These are phyloP conservation scores for Antedon mediterranea DNA, from an alignment of 53 echinoderm and acorn worm genomes.

Conservation along the genomic window DNA sequence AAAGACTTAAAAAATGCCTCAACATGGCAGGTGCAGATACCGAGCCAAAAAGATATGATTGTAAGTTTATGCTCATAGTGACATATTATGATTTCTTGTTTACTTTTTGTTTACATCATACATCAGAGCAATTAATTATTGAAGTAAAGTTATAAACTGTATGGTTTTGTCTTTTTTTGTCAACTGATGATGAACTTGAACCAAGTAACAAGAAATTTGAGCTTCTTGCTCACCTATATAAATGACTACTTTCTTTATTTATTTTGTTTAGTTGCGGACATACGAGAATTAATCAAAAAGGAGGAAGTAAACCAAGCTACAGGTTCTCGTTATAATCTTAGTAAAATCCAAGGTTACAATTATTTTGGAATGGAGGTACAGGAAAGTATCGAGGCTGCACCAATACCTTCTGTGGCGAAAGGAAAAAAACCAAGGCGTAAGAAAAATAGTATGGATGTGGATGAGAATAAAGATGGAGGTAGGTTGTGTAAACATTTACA, in stretches of 20 bases:
- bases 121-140: too few relatives aligned
- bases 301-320: constrained; percentile 68
- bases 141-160: too few relatives aligned
- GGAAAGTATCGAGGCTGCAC: neutral
- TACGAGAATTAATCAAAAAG: constrained; percentile 56
- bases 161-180: neutral
- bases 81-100: too few relatives aligned
- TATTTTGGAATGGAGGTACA: constrained; percentile 29
- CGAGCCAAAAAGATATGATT: constrained; percentile 55
- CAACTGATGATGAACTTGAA: too few relatives aligned
- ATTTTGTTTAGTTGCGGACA: constrained; percentile 25
- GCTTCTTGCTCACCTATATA: neutral
- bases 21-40: constrained; percentile 50
- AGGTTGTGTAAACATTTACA: too few relatives aligned
- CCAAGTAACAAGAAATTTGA: neutral
- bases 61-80: constrained; percentile 33
- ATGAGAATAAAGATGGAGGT: neutral
- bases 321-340: constrained; percentile 42
- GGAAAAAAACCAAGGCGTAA: neutral
- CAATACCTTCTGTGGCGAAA: constrained; percentile 3
- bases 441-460: neutral
- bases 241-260: neutral
- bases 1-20: constrained; percentile 69
- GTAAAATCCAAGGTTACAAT: constrained; percentile 35
- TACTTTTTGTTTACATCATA: too few relatives aligned